Evolutionary conservation across 2,888 invertebrate genomes (phyloP).

Genomic region (Agelastica alni): DNA sequence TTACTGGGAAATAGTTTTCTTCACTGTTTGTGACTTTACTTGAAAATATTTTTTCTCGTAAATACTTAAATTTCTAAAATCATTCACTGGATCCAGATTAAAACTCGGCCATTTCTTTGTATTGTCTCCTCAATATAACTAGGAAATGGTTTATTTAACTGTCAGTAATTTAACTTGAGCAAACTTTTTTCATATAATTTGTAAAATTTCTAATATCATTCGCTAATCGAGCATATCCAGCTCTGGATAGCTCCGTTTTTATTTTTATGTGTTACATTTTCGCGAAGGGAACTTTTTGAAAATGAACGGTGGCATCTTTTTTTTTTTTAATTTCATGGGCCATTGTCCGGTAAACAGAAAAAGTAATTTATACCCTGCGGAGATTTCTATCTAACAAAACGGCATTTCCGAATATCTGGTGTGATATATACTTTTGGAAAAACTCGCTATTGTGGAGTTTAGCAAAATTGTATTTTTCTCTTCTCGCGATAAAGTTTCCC

Average conservation of each 20-base stretch:
- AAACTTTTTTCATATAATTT: no score
- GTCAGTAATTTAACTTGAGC: no score
- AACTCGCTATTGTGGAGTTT: conserved; percentile 29
- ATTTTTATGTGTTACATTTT: conserved; percentile 37
- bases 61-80: no score
- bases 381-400: conserved; percentile 26
- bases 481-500: neutral
- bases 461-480: conserved; percentile 2
- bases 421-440: conserved; percentile 6
- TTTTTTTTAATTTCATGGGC: conserved; percentile 35
- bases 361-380: conserved; percentile 25
- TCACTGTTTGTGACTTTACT: no score
- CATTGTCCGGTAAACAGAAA: conserved; percentile 30
- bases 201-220: no score
- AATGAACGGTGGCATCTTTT: conserved; percentile 28
- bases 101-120: no score
- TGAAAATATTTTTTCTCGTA: no score
- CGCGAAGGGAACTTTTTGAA: conserved; percentile 29
- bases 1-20: no score
- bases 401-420: conserved; percentile 10
- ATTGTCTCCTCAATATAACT: no score
- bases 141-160: no score
- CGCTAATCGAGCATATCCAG: no score
- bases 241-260: conserved; percentile 25
- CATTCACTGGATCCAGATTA: no score